Percentiles rank a stretch among this genome's conserved stretches.
Evolutionary conservation across 2,888 invertebrate genomes (phyloP).

Genomic region (Pinctada fucata): DNA sequence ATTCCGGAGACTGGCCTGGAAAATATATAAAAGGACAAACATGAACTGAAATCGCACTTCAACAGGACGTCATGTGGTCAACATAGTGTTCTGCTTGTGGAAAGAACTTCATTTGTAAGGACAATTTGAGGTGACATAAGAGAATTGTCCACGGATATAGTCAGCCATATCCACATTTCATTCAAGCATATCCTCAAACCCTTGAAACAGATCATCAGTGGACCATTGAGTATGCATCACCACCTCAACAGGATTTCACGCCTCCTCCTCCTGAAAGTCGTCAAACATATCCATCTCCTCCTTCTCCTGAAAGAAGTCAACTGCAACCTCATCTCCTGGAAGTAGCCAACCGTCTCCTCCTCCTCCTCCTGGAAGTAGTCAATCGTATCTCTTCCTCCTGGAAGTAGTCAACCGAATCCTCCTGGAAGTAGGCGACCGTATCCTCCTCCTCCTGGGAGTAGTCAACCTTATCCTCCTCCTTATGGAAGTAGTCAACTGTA

Average conservation of each 20-base stretch:
- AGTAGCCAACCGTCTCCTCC: not conserved
- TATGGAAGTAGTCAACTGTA: not conserved
- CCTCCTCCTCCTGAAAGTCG: not conserved
- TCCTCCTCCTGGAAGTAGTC: not conserved
- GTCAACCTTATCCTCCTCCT: not conserved
- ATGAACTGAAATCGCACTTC: not conserved
- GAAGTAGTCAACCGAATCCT: not conserved
- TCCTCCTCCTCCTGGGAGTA: not conserved
- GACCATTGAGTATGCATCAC: not conserved
- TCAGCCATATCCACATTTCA: not conserved
- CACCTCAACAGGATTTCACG: not conserved
- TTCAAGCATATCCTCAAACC: not conserved
- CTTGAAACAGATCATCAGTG: not conserved
- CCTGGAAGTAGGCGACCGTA: not conserved
- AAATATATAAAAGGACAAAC: constrained; percentile 11
- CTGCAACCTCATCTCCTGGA: constrained; percentile 4
- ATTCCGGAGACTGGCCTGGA: constrained; percentile 25
- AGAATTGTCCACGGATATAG: not conserved
- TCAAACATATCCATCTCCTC: too few relatives aligned
- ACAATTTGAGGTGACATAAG: constrained; percentile 9
- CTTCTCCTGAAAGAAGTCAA: too few relatives aligned
- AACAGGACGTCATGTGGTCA: constrained; percentile 2
- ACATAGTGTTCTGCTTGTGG: constrained; percentile 22
- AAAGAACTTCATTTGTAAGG: constrained; percentile 1
- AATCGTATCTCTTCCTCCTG: not conserved